Conservation (phyloP, 1,140 invertebrate genomes). For the Drosophila santomea region DNA sequence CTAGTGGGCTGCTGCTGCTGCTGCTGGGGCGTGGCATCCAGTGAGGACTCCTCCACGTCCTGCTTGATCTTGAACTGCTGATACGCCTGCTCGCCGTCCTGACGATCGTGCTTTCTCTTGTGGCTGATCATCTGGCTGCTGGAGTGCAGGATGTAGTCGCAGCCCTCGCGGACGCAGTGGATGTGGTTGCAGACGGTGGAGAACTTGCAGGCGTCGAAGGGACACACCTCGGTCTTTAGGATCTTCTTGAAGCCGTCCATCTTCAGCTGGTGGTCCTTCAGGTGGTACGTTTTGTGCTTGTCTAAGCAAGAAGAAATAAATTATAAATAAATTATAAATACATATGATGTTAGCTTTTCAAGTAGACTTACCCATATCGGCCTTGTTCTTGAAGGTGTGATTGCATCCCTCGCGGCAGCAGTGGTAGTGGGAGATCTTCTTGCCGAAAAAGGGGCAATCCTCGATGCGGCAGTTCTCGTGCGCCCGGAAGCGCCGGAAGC, state of each 20-base stretch:
- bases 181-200: slow-evolving; percentile 98
- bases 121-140: slow-evolving; percentile 98
- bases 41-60: slow-evolving; percentile 53
- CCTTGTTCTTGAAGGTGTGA: slow-evolving; percentile 99
- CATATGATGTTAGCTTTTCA: not conserved
- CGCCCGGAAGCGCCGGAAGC: slow-evolving; percentile 85
- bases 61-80: slow-evolving; percentile 89
- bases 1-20: slow-evolving; percentile 17
- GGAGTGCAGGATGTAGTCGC: slow-evolving; percentile 97
- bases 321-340: not conserved
- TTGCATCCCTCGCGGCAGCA: slow-evolving; percentile 95
- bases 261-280: slow-evolving; percentile 97
- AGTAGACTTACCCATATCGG: slow-evolving; percentile 96
- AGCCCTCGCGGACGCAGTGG: slow-evolving; percentile 97
- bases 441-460: slow-evolving; percentile 96
- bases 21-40: slow-evolving; percentile 30
- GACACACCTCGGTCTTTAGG: slow-evolving; percentile 98
- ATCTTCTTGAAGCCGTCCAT: slow-evolving; percentile 99
- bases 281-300: slow-evolving; percentile 99
- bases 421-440: slow-evolving; percentile 98
- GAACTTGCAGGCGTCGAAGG: slow-evolving; percentile 95
- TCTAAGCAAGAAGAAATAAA: slow-evolving; percentile 87
- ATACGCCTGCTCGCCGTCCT: slow-evolving; percentile 94
- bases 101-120: slow-evolving; percentile 97
- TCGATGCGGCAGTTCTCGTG: slow-evolving; percentile 84